Evolutionary conservation across 2,797 vertebrate species (phyloP), one percentile per base, ranked within the genome.

Genomic region (Lepus townsendii): DNA sequence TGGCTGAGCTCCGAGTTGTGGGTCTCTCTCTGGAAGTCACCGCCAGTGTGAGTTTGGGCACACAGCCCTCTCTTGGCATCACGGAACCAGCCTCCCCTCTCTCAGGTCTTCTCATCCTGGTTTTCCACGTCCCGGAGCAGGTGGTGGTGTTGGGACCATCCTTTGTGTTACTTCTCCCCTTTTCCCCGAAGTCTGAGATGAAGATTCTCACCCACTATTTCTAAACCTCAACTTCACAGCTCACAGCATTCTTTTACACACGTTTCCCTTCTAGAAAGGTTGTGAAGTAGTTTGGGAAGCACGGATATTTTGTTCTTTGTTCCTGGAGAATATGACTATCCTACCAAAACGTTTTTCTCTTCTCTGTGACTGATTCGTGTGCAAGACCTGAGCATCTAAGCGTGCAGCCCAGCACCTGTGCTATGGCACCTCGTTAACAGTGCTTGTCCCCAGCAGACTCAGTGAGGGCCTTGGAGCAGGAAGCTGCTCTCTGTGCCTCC

Each of bases 341-440:
- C 87, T 95, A 78, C 92, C 82, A 93, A 66, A 80, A 89, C 89
- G 5, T 22, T 52, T 92, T 82, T 57, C 79, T 57, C 54, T 73
- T 24, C 94, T 71, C 47, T 90, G 42, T 19, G 27, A 90, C 76
- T 82, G 66, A 94, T 92, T 89, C 79, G 63, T 20, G 0, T 8
- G 10, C 5, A 60, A 32, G 6, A 16, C 10, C 38, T 1, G 3
- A 8, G 0, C 0, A 7, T 88, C 76, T 96, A 52, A 84, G 32
- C 22, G 86, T 78, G 16, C 7, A 84, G 73, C 90, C 77, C 32
- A 65, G 83, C 89, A 65, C 93, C 88, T 66, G 83, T 72, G 86
- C 88, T 90, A 24, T 35, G 92, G 95, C 95, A 91, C 88, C 89
- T 95, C 90, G 91, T 97, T 91, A 97, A 82, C 80, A 7, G 62